A percentile compares a stretch with the other conserved stretches of the same genome.
Conservation (phyloP, 1,140 invertebrate genomes). For the Drosophila eugracilis region DNA sequence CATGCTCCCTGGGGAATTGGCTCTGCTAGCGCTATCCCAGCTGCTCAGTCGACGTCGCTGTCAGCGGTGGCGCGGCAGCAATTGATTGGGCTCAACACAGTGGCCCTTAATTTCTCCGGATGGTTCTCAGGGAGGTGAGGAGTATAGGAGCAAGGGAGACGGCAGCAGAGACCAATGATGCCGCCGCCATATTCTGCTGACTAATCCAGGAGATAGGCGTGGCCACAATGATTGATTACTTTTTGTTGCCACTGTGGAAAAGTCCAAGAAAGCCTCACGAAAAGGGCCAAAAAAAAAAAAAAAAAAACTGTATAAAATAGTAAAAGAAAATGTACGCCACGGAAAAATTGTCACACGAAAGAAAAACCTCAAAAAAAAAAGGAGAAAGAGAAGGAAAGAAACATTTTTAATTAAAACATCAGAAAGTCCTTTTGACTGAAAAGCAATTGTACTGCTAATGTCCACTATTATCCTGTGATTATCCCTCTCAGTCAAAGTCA, state of each 20-base stretch:
- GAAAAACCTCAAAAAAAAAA: conserved; percentile 29
- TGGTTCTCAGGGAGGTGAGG: conserved; percentile 22
- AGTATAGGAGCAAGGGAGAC: conserved; percentile 37
- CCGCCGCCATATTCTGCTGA: conserved; percentile 82
- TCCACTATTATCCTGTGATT: conserved; percentile 79
- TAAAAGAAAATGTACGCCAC: conserved; percentile 43
- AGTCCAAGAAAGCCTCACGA: conserved; percentile 75
- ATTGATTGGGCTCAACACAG: conserved; percentile 78
- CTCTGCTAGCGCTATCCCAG: conserved; percentile 26
- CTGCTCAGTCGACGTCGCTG: conserved; percentile 53
- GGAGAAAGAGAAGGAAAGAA: conserved; percentile 7
- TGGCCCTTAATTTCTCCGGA: conserved; percentile 43
- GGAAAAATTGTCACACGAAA: conserved; percentile 70
- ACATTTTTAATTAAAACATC: conserved; percentile 83
- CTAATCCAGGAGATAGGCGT: conserved; percentile 84
- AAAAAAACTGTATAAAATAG: conserved; percentile 11
- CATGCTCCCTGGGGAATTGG: conserved; percentile 52
- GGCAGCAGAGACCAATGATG: conserved; percentile 72
- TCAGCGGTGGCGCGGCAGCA: conserved; percentile 63
- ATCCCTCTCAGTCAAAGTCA: conserved; percentile 39
- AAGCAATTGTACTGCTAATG: conserved; percentile 65
- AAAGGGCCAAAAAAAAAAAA: conserved; percentile 31
- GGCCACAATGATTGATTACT: conserved; percentile 84
- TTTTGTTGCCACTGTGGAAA: conserved; percentile 75
- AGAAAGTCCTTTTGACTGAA: conserved; percentile 25